These are phyloP conservation scores for Microdon myrmicae DNA, from an alignment of 2,888 invertebrate genomes.

Conservation along the genomic window DNA sequence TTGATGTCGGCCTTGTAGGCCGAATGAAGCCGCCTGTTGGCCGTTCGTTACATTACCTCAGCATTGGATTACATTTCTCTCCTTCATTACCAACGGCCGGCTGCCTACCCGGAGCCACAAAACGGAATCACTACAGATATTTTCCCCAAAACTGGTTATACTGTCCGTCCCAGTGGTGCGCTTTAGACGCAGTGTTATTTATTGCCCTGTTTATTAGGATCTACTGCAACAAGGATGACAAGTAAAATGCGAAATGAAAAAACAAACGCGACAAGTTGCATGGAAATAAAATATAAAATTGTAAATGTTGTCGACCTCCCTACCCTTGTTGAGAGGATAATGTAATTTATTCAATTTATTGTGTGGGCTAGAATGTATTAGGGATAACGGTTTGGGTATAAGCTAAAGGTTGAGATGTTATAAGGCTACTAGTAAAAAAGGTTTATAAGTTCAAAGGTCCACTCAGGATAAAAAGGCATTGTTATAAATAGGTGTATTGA, in stretches of 20 bases:
- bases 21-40: constrained; percentile 3
- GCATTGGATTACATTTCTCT: constrained; percentile 43
- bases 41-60: constrained; percentile 15
- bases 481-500: too few species aligned
- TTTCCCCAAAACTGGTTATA: constrained; percentile 45
- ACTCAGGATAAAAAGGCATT: too few species aligned
- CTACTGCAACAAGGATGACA: constrained; percentile 46
- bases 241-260: constrained; percentile 17
- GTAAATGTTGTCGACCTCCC: constrained; percentile 35
- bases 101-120: constrained; percentile 17
- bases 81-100: constrained; percentile 30
- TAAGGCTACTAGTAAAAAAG: too few species aligned
- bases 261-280: neutral
- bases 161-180: constrained; percentile 41
- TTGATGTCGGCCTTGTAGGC: constrained; percentile 5
- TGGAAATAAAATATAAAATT: constrained; percentile 29
- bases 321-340: constrained; percentile 46
- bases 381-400: too few species aligned
- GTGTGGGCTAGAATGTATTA: too few species aligned
- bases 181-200: constrained; percentile 43
- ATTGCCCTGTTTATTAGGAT: constrained; percentile 49
- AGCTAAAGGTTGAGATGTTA: too few species aligned
- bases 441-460: too few species aligned
- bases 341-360: constrained; percentile 49
- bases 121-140: constrained; percentile 36